Base-by-base conservation (phyloP, 2,888 invertebrate species). In the Pharmacophagus antenor region DNA sequence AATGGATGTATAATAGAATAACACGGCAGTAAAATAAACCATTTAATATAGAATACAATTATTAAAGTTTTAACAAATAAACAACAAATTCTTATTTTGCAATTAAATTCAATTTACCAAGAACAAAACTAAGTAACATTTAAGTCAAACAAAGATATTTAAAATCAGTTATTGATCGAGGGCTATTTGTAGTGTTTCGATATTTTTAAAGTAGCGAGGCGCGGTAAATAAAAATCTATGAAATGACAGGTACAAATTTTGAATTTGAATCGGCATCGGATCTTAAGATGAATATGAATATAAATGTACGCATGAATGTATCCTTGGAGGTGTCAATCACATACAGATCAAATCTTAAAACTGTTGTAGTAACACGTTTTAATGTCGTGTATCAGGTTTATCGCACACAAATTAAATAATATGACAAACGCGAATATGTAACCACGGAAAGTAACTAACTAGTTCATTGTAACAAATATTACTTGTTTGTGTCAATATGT, bases 391-490 rank as follows among this genome's bases (percentile, higher is more conserved):
- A 31, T 27, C 10, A 31, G 10, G n/a, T n/a, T 10, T 31, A 25
- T 25, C 23, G 21, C 42, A 25, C 44, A 27, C 46, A 25, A 54
- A 54, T 20, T 27, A 54, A 54, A 53, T 31, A 31, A 55, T 6
- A 47, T 23, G 22, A n/a, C 22, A 47, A n/a, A 21, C 12, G 47
- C 20, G 23, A 47, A 47, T 47, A 22, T 23, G 10, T 47, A 37
- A 55, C 21, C 55, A n/a, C 55, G 55, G 17, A 17, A 37, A 31
- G 47, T 47, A 37, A 48, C 47, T 47, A 37, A 48, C 47, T 31
- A 55, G 55, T 2, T 31, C 2, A 31, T 31, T 10, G 15, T 12
- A 12, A 31, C 8, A 31, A 10, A 31, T 31, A 31, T 31, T 31
- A 31, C 12, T 31, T 31, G 2, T 12, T 10, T 10, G 12, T 12